Percentiles rank a stretch among this genome's conserved stretches.
Evolutionary conservation across 1,140 invertebrate species (phyloP).

Genomic region (Octopus sinensis): DNA sequence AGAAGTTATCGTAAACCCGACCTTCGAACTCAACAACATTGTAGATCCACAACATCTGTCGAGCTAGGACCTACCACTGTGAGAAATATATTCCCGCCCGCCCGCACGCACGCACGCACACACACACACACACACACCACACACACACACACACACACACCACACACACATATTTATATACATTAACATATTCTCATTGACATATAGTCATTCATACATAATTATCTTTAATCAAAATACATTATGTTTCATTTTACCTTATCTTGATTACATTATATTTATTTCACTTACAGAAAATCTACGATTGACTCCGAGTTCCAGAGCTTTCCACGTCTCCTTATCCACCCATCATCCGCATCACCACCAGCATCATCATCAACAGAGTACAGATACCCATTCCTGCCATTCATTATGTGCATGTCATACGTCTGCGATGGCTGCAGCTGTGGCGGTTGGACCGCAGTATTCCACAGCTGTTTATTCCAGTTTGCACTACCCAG

Average conservation of each 20-base stretch:
- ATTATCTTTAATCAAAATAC: not conserved
- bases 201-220: not conserved
- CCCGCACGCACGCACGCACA: not conserved
- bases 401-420: slow-evolving; percentile 9
- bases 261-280: not conserved
- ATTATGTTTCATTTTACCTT: slow-evolving; percentile 1
- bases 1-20: too few relatives aligned
- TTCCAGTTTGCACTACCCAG: slow-evolving; percentile 13
- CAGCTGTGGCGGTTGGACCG: slow-evolving; percentile 12
- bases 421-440: not conserved
- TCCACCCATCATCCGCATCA: not conserved
- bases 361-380: not conserved
- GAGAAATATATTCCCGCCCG: not conserved
- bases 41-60: not conserved
- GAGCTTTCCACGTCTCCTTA: not conserved
- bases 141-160: slow-evolving; percentile 18
- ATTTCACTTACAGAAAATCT: not conserved
- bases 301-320: not conserved
- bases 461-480: slow-evolving; percentile 10
- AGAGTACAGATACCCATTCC: not conserved
- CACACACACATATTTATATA: not conserved
- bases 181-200: not conserved
- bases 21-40: too few relatives aligned
- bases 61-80: not conserved
- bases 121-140: slow-evolving; percentile 10